Conservation (phyloP, 2,113 vertebrate genomes). For the Rana temporaria region DNA sequence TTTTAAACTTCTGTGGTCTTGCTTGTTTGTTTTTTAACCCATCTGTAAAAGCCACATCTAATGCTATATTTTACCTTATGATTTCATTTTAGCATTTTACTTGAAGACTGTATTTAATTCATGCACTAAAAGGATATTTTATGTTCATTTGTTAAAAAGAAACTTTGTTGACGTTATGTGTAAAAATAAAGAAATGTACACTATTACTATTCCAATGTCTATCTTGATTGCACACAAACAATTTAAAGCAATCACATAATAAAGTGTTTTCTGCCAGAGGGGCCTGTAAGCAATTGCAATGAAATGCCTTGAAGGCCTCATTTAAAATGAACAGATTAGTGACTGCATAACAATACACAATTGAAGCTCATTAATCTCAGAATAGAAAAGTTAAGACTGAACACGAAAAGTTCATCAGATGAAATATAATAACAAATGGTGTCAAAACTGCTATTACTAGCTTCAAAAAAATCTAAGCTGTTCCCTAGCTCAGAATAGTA, state of each 20-base stretch:
- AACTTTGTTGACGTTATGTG: constrained; percentile 70
- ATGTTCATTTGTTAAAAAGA: constrained; percentile 69
- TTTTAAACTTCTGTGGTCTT: constrained; percentile 74
- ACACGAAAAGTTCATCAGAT: constrained; percentile 12
- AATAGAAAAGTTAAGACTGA: constrained; percentile 6
- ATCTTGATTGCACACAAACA: constrained; percentile 77
- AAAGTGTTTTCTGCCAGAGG: constrained; percentile 34
- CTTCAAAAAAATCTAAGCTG: constrained; percentile 66
- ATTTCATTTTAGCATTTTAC: constrained; percentile 17
- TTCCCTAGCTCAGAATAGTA: constrained; percentile 61
- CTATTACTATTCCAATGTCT: constrained; percentile 73
- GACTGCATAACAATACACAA: constrained; percentile 42
- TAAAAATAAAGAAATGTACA: constrained; percentile 72
- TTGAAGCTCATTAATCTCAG: constrained; percentile 21
- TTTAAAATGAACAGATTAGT: constrained; percentile 25
- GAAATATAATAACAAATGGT: background rate
- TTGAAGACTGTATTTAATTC: constrained; percentile 41
- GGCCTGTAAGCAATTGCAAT: constrained; percentile 29
- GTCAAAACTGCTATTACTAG: background rate
- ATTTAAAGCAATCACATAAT: constrained; percentile 64
- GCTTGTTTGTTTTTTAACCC: constrained; percentile 52
- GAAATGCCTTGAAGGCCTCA: constrained; percentile 34
- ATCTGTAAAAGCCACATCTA: constrained; percentile 46
- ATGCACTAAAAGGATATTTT: constrained; percentile 51
- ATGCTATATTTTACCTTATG: constrained; percentile 39